Evolutionary conservation across 2,888 invertebrate species (phyloP).

Genomic region (Pristionchus arcanus): DNA sequence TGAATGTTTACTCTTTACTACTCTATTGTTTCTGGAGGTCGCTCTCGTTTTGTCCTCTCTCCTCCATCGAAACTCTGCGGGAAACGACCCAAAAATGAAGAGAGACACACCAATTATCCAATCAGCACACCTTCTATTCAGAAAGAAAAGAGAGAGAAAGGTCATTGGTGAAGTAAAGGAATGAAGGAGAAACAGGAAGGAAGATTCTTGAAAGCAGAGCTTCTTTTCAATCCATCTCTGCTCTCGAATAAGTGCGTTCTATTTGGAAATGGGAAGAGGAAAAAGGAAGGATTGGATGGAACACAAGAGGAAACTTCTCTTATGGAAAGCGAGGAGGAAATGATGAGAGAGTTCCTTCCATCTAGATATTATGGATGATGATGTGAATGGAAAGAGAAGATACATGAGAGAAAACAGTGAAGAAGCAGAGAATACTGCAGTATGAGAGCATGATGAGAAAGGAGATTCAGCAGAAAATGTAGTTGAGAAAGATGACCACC

Average conservation of each 20-base stretch:
- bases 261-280: conserved; percentile 39
- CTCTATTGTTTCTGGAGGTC: conserved; percentile 48
- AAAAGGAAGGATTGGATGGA: conserved; percentile 28
- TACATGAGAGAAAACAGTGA: background rate
- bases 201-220: conserved; percentile 3
- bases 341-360: background rate
- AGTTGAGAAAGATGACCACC: background rate
- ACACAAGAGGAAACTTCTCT: conserved; percentile 4
- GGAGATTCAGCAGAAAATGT: background rate
- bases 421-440: background rate
- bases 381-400: background rate
- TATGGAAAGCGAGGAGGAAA: background rate
- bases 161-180: conserved; percentile 15
- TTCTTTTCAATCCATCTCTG: background rate
- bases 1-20: conserved; percentile 17
- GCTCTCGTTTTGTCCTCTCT: conserved; percentile 30
- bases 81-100: conserved; percentile 24
- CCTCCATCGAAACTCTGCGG: background rate
- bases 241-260: conserved; percentile 17
- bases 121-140: conserved; percentile 41
- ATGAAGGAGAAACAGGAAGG: background rate
- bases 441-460: background rate
- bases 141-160: conserved; percentile 17
- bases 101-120: conserved; percentile 24
- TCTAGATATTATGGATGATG: background rate